Conservation (phyloP, 2,113 vertebrate genomes). For the Ptilorrhoa leucosticta region DNA sequence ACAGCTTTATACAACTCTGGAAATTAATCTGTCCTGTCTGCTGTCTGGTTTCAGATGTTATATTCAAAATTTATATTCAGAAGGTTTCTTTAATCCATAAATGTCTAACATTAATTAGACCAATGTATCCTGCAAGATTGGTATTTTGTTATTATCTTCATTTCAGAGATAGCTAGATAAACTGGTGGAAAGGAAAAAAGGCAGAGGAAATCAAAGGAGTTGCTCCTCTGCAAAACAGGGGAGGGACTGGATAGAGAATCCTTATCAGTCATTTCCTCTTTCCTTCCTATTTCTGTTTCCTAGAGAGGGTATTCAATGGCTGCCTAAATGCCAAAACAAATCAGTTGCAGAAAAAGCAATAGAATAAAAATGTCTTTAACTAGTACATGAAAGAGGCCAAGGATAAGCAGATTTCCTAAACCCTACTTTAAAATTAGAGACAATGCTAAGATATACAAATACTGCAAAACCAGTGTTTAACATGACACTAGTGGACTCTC, state of each 20-base stretch:
- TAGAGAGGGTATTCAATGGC: neutral
- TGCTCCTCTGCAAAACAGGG: neutral
- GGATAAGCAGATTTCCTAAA: neutral
- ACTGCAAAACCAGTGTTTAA: neutral
- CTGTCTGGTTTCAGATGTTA: neutral
- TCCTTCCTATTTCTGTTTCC: neutral
- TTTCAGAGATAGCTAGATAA: neutral
- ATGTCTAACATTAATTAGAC: neutral
- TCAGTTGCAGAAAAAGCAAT: neutral
- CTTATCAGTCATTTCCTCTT: neutral
- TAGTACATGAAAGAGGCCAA: neutral
- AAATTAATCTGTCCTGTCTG: neutral
- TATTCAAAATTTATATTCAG: neutral
- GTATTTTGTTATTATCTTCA: neutral
- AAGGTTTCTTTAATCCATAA: neutral
- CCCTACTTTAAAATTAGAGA: neutral
- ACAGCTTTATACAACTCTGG: neutral
- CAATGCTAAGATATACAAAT: neutral
- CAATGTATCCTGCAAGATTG: neutral
- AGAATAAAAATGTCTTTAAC: neutral
- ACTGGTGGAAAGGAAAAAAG: neutral
- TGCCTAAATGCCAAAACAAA: neutral
- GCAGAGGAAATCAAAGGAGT: neutral
- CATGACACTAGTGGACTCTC: neutral
- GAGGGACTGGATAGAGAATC: neutral